Evolutionary conservation across 2,113 vertebrate species (phyloP), one percentile per base, ranked within the genome.

Genomic region (Romanogobio albipinnatus): DNA sequence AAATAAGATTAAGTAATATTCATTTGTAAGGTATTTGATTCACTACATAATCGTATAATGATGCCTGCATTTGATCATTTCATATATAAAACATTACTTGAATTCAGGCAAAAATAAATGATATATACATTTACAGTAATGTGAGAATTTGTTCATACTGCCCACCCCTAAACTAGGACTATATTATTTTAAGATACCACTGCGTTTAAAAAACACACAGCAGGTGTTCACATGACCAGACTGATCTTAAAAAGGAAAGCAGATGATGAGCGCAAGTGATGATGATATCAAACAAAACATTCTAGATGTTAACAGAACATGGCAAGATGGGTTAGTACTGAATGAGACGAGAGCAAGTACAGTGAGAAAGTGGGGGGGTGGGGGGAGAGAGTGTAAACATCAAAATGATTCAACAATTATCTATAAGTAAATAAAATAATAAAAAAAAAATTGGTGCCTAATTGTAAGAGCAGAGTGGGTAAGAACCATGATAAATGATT

Each of bases 401-500:
- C 75, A 84, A 56, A 47, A 92, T 81, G 49, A 81, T 79, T 33
- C 39, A 81, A 84, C 47, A 92, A 68, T 81, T 81, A 36, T 68
- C 26, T 68, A n/a, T n/a, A 81, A 36, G 22, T 36, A 36, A 58
- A 75, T 0, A 74, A 51, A 92, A 91, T 14, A 11, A 51, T 91
- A 85, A 90, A 15, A 26, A 83, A 51, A 81, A 86, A 88, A 91
- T 87, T n/a, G 88, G 89, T 91, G 91, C 93, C 94, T 94, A 93
- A 86, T 92, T 95, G 89, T 92, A 95, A 94, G 90, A 94, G 90
- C 91, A 93, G 92, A 94, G 91, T 92, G 87, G 47, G 93, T 93
- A 93, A 93, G 94, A 95, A 91, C 93, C 94, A 93, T 93, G 77
- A 88, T 91, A 88, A 93, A 94, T 91, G 94, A 94, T 95, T 95